Evolutionary conservation across 2,888 invertebrate genomes (phyloP), one percentile per base, ranked within the genome.

Genomic region (Harpalus rufipes): DNA sequence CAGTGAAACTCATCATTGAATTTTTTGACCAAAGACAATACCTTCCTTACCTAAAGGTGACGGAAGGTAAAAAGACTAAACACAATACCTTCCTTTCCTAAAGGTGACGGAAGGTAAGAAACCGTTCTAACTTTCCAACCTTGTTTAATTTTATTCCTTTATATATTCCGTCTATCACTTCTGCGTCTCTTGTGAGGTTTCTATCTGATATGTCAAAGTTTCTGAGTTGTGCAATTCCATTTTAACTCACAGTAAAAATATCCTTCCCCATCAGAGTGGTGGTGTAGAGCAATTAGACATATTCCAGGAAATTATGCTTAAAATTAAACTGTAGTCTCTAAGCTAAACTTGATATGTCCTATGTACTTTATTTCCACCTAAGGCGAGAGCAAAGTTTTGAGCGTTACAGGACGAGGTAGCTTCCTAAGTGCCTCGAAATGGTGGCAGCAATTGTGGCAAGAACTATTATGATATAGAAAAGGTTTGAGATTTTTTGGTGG

Each of bases 301-400:
- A 81, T 81, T 68, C 81, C 81, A 65, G 81, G 81, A 81, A 81
- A 81, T 81, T 81, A 81, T 81, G 81, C 81, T 81, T 72, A 81
- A 81, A 81, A 81, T 81, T 81, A 81, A 72, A 81, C 81, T 58
- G 68, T 81, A 68, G 56, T 81, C 81, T 65, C 68, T 81, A 81
- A 65, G 81, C 68, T 81, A 81, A 81, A 68, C 80, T 80, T 81
- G 81, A 68, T 81, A 81, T 68, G 81, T 56, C 80, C 80, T 68
- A 32, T 81, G 72, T 81, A 81, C 61, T 81, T 81, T 81, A 81
- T 81, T 81, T 68, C 25, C 56, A 68, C 81, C 81, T 58, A 8
- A 39, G 81, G 81, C 72, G 32, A 32, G 58, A 78, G 51, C 14
- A 7, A 14, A 78, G 78, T 78, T 78, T 78, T 18, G 72, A 74